Evolutionary conservation across 2,797 vertebrate genomes (phyloP), one percentile per base, ranked within the genome.

Genomic region (Bucorvus abyssinicus): DNA sequence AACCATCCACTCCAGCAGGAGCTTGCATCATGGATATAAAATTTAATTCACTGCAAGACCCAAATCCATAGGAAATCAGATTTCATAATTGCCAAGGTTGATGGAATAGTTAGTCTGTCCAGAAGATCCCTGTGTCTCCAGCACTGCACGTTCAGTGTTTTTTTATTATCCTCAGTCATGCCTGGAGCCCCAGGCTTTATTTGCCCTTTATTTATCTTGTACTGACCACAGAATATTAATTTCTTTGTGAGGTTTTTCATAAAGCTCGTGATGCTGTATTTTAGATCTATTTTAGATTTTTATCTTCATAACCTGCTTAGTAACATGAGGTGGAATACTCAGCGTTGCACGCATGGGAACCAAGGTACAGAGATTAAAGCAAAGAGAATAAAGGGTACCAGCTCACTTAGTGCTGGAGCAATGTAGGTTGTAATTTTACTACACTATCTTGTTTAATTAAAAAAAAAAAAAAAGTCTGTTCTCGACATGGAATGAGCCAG

Each of bases 221-320:
- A 73, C 78, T 91, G 87, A 92, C 81, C 94, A 95, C 81, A 93
- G 75, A 95, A 85, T 89, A 92, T 68, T 92, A 94, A 89, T 93
- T 90, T 77, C 34, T 95, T 83, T 0, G 0, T 95, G 53, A 61
- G 64, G 23, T 77, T 95, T 94, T 91, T 93, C 45, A 40, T 91
- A 80, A 87, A 65, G 55, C 50, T 94, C 2, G 1, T 71, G 65
- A 70, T 93, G 59, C 69, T 90, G 56, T 93, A 70, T 70, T 93
- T 91, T 50, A 71, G 64, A 77, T 91, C 52, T 89, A 6, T 38
- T 91, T 81, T 60, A 94, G 92, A 94, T 94, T 86, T 94, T 90
- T 95, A 95, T 95, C 94, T 95, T 68, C 38, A 23, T 82, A 82
- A 82, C 74, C 47, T 80, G 93, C 85, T 82, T 82, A 75, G 71